Evolutionary conservation across 2,888 invertebrate genomes (phyloP).

Genomic region (Hypselothyrea guttata): DNA sequence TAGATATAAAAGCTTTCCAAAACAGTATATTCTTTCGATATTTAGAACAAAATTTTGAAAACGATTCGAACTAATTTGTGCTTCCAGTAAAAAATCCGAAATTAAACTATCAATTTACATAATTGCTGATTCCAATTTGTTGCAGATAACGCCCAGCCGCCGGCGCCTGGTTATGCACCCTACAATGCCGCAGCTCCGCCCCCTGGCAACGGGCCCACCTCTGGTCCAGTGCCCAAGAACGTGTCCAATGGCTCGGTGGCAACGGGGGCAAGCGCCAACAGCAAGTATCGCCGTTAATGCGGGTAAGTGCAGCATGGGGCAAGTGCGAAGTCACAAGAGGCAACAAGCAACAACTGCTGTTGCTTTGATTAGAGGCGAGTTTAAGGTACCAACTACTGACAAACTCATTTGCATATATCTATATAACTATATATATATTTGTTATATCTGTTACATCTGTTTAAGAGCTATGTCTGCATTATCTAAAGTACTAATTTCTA

Average conservation of each 20-base stretch:
- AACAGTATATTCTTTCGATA: too few relatives aligned
- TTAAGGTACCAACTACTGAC: conserved; percentile 45
- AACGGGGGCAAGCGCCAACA: conserved; percentile 61
- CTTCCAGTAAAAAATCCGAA: too few relatives aligned
- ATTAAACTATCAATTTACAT: too few relatives aligned
- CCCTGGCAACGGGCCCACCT: conserved; percentile 43
- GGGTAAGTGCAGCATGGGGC: conserved; percentile 49
- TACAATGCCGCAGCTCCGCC: conserved; percentile 64
- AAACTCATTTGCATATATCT: conserved; percentile 15
- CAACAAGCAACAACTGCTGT: conserved; percentile 13
- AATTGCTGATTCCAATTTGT: neutral
- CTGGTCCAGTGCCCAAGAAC: conserved; percentile 58
- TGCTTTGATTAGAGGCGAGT: conserved; percentile 21
- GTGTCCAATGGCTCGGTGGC: conserved; percentile 63
- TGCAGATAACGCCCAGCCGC: conserved; percentile 60
- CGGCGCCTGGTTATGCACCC: conserved; percentile 57
- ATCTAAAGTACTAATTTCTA: conserved; percentile 61
- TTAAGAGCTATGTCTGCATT: too few relatives aligned
- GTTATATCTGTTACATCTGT: too few relatives aligned
- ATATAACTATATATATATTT: conserved; percentile 28
- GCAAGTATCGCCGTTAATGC: conserved; percentile 69
- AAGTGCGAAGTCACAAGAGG: neutral
- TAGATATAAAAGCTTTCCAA: too few relatives aligned
- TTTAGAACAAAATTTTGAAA: too few relatives aligned
- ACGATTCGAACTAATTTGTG: too few relatives aligned